Percentiles rank a stretch among this genome's conserved stretches.
phyloP scores from a whole-genome alignment of 2,113 vertebrate species.

The Emydura subglobosa region DNA sequence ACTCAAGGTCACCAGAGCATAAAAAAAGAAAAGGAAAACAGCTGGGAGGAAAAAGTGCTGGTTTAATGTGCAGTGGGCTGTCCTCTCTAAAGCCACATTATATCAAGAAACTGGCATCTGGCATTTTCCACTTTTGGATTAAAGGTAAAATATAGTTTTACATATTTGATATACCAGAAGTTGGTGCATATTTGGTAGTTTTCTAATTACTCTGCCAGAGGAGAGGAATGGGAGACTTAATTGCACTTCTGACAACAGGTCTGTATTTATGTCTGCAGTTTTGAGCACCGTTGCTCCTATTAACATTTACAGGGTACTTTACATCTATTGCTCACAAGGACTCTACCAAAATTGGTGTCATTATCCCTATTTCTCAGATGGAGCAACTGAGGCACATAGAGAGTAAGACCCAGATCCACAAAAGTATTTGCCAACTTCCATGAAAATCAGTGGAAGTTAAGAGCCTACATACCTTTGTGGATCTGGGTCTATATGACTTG shows the following conservation, averaged over 20 bases:
- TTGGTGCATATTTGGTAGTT: neutral
- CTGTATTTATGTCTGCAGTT: neutral
- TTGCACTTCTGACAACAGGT: neutral
- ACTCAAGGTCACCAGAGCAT: neutral
- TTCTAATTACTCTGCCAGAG: neutral
- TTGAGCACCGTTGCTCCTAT: neutral
- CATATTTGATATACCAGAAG: neutral
- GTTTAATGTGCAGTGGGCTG: accelerated
- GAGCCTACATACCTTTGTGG: neutral
- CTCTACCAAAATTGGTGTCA: neutral
- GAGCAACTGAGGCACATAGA: neutral
- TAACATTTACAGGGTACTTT: neutral
- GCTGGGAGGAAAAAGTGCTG: neutral
- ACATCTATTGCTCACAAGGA: neutral
- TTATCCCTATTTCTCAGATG: neutral
- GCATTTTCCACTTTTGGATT: neutral
- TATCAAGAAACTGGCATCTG: neutral
- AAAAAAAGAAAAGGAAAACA: neutral
- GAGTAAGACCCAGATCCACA: neutral
- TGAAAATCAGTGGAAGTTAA: neutral
- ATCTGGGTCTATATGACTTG: neutral
- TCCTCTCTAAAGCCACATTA: neutral
- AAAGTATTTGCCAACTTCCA: neutral
- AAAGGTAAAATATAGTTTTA: neutral
- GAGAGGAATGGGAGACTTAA: neutral